Base-by-base conservation (phyloP, 1,140 invertebrate species). In the Mycetomoellerius zeteki region DNA sequence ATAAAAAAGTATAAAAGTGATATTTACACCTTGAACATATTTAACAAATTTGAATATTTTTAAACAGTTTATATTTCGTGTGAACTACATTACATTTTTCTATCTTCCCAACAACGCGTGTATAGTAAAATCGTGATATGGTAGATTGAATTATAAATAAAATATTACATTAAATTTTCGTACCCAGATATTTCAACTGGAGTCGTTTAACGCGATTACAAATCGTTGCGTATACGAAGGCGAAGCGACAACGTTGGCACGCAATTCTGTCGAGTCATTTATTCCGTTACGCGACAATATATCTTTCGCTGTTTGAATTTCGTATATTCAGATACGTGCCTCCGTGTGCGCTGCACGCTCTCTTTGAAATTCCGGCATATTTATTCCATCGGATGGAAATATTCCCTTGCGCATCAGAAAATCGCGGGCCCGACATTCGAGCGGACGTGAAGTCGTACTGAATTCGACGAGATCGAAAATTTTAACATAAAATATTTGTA, bases 361-460 rank as follows among this genome's bases (percentile, higher is more conserved):
- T 27, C 80, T 82, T 73, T 84, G 80, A 73, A 84, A 84, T 84
- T 84, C 80, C 71, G 80, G 19, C 69, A 84, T 84, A 84, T 84
- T 84, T 84, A 84, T 84, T 73, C 80, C 69, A 73, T 60, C 80
- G 54, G 43, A 84, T 84, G 69, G 80, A 84, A 84, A 84, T 84
- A 62, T 75, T 62, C 27, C n/a, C n/a, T 60, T 27, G 69, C 67
- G 62, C 30, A 71, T 81, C 80, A 60, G 80, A 75, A 75, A 84
- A 84, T 84, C 69, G 69, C 54, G 24, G 30, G 80, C 67, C 8
- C 64, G 67, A 82, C 78, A 81, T 56, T 71, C 50, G 8, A 43
- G 64, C 78, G 30, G 16, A 71, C 27, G 37, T 19, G n/a, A 69
- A 37, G 19, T 69, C 2, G 33, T 47, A 58, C 37, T 21, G 69